These are phyloP conservation scores for Drosophila atripex DNA, from an alignment of 2,888 invertebrate species.

Conservation along the genomic window DNA sequence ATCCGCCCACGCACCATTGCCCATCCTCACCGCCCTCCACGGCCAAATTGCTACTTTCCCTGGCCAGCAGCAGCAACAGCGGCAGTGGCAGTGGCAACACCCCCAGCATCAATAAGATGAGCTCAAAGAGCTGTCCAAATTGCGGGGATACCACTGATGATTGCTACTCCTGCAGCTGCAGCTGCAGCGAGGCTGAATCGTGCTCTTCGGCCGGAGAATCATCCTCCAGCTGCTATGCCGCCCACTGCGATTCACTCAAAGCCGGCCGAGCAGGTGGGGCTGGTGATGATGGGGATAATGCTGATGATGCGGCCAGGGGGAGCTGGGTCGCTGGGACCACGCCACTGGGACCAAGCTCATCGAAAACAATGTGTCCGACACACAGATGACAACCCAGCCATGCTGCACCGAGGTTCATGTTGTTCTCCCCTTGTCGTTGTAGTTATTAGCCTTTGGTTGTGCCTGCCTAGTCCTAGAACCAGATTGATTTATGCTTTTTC, in stretches of 20 bases:
- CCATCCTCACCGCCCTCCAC: constrained; percentile 57
- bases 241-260: not conserved
- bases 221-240: constrained; percentile 48
- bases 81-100: constrained; percentile 33
- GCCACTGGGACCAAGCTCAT: constrained; percentile 41
- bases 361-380: constrained; percentile 48
- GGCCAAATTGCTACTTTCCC: constrained; percentile 69
- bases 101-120: constrained; percentile 23
- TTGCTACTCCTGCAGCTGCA: constrained; percentile 42
- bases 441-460: constrained; percentile 21
- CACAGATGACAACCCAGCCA: constrained; percentile 72
- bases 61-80: constrained; percentile 58
- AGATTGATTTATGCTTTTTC: not conserved
- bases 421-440: constrained; percentile 54
- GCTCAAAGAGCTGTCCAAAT: constrained; percentile 31
- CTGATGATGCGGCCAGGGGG: constrained; percentile 24
- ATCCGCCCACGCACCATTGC: constrained; percentile 20
- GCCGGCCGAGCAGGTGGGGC: constrained; percentile 14
- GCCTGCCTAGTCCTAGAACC: constrained; percentile 9
- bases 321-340: constrained; percentile 18
- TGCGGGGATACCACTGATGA: constrained; percentile 47
- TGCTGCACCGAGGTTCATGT: constrained; percentile 74
- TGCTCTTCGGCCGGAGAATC: constrained; percentile 45
- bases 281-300: constrained; percentile 26
- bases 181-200: constrained; percentile 44